These are phyloP conservation scores for Puntigrus tetrazona DNA, from an alignment of 2,113 vertebrate genomes.

Conservation along the genomic window DNA sequence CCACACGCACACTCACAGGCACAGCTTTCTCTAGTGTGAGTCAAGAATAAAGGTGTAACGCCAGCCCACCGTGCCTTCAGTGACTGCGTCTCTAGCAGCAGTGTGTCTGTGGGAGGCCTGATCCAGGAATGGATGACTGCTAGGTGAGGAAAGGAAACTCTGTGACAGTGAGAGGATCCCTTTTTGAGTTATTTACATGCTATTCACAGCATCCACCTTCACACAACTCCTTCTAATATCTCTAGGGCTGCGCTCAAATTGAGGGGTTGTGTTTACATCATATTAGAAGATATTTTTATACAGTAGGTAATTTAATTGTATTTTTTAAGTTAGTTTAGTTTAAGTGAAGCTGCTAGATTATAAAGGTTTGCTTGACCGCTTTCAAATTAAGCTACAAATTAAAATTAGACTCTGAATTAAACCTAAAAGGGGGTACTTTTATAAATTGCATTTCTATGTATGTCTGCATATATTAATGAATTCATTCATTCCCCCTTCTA, in stretches of 20 bases:
- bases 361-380: no score
- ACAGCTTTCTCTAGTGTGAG: not conserved
- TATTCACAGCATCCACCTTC: not conserved
- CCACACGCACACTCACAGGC: not conserved
- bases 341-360: no score
- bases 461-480: no score
- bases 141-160: not conserved
- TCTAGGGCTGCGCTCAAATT: not conserved
- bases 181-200: not conserved
- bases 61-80: not conserved
- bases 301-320: no score
- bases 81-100: not conserved
- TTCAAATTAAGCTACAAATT: no score
- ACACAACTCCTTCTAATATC: not conserved
- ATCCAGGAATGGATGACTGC: conserved; percentile 21
- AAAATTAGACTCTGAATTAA: no score
- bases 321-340: no score
- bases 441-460: no score
- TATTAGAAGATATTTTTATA: not conserved
- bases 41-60: conserved; percentile 18
- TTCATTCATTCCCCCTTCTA: no score
- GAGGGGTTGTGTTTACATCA: not conserved
- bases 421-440: no score
- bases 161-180: not conserved
- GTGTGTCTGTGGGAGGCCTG: conserved; percentile 9